phyloP scores from a whole-genome alignment of 92 coral and sea anemone species.

The Epizoanthus stellaris region DNA sequence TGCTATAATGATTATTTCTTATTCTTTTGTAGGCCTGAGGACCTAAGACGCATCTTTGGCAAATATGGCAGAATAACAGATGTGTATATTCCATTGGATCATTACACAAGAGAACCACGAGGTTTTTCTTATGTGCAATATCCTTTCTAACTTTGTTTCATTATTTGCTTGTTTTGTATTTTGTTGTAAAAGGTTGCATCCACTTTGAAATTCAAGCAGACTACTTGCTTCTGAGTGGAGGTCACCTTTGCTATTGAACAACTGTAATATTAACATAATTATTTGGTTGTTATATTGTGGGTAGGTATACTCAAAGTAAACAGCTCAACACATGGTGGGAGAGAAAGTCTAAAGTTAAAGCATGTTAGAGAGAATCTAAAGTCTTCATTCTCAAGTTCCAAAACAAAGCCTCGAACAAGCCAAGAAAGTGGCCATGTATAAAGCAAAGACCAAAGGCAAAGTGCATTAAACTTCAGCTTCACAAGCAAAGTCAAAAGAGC shows the following conservation, averaged over 20 bases:
- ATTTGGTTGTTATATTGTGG: slow-evolving; percentile 30
- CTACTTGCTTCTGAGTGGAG: neutral
- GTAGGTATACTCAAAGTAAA: slow-evolving; percentile 32
- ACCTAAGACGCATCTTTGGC: slow-evolving; percentile 91
- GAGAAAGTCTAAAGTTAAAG: slow-evolving; percentile 59
- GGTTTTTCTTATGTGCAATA: slow-evolving; percentile 99
- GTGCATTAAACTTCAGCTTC: slow-evolving; percentile 22
- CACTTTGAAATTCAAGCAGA: slow-evolving; percentile 2
- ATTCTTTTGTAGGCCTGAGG: slow-evolving; percentile 76
- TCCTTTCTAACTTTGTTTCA: slow-evolving; percentile 71
- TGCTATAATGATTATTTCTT: neutral
- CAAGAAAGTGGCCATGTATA: slow-evolving; percentile 40
- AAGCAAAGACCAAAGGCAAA: slow-evolving; percentile 40
- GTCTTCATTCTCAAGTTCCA: slow-evolving; percentile 35
- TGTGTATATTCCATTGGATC: slow-evolving; percentile 91
- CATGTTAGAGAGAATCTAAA: slow-evolving; percentile 43
- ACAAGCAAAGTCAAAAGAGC: slow-evolving; percentile 40
- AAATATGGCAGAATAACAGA: slow-evolving; percentile 97
- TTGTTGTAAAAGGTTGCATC: neutral
- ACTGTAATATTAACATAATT: slow-evolving; percentile 23
- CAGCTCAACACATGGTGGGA: slow-evolving; percentile 36
- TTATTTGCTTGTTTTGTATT: neutral
- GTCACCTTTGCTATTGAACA: neutral
- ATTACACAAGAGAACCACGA: slow-evolving; percentile 92
- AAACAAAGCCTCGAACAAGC: slow-evolving; percentile 38